A percentile compares a stretch with the other conserved stretches of the same genome.
phyloP scores from a whole-genome alignment of 2,888 invertebrate species.

The Heliconius hortense region DNA sequence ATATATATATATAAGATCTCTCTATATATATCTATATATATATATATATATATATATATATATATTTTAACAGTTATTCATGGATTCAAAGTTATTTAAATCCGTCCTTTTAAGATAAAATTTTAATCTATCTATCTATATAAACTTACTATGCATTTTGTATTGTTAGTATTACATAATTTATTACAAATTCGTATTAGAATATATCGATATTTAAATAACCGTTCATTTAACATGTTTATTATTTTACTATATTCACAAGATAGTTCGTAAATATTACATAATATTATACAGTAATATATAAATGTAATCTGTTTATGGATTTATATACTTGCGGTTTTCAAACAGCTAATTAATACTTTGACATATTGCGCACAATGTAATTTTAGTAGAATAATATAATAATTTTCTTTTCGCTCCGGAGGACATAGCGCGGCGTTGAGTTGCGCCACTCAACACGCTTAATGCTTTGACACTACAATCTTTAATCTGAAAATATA shows the following conservation, averaged over 20 bases:
- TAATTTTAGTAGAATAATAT: not conserved
- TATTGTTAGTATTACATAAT: not conserved
- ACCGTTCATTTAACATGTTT: constrained; percentile 1
- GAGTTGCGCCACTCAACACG: not conserved
- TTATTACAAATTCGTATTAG: not conserved
- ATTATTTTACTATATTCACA: not conserved
- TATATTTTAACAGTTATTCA: not conserved
- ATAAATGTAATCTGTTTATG: constrained; percentile 1
- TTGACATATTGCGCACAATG: not conserved
- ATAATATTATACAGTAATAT: not conserved
- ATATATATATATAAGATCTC: too few species aligned
- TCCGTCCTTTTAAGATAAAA: not conserved
- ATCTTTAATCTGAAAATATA: not conserved
- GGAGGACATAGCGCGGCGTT: not conserved
- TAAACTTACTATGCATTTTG: not conserved
- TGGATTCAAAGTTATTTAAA: not conserved
- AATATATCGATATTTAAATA: not conserved
- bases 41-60: not conserved
- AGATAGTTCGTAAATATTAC: not conserved
- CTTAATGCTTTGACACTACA: not conserved
- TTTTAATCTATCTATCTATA: not conserved
- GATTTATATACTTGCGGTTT: not conserved
- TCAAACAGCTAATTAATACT: not conserved
- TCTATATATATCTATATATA: too few species aligned
- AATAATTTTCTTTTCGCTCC: not conserved